Percentiles rank a stretch among this genome's conserved stretches.
phyloP scores from a whole-genome alignment of 2,113 vertebrate species.

The Calidris pugnax region DNA sequence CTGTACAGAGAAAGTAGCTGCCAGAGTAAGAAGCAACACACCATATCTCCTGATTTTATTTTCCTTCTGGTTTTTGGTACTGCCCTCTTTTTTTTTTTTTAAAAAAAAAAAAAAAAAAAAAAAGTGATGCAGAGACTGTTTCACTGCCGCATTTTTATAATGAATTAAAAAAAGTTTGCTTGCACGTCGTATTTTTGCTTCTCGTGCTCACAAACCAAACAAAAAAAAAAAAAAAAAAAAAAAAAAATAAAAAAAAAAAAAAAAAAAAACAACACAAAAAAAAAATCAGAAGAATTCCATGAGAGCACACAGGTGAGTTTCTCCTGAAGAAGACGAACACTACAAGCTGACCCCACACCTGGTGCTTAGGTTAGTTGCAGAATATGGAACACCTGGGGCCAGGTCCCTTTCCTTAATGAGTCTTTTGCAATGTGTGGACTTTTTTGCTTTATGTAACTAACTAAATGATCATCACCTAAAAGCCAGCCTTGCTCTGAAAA shows the following conservation, averaged over 20 bases:
- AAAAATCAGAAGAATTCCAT: neutral
- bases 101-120: no score
- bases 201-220: no score
- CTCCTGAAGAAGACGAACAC: neutral
- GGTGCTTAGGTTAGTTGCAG: neutral
- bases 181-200: no score
- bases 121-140: no score
- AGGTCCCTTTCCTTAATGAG: neutral
- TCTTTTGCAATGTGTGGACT: neutral
- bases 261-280: no score
- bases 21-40: neutral
- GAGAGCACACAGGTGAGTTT: neutral
- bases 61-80: neutral
- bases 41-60: accelerated
- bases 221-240: no score
- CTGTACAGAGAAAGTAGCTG: conserved; percentile 67
- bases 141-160: no score
- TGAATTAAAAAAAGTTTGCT: no score
- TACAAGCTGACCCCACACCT: neutral
- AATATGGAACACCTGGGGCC: neutral
- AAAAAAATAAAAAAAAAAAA: no score
- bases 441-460: neutral
- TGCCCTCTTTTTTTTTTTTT: neutral
- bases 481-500: neutral
- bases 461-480: neutral